Conservation (phyloP, 2,888 invertebrate genomes). For the Margaritifera margaritifera region DNA sequence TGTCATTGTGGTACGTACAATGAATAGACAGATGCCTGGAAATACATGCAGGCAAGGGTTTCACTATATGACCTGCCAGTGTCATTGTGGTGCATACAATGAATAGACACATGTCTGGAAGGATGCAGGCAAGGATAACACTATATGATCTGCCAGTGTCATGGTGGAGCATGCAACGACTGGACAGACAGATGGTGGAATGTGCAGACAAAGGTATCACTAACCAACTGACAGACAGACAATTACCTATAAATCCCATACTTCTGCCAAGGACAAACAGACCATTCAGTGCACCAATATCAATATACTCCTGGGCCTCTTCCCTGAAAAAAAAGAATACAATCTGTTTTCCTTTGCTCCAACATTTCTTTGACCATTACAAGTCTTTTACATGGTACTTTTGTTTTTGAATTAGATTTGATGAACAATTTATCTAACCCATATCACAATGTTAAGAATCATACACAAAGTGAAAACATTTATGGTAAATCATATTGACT, state of each 20-base stretch:
- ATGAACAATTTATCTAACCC: no score
- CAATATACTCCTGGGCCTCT: slow-evolving; percentile 97
- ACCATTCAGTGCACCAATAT: slow-evolving; percentile 98
- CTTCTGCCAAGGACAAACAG: slow-evolving; percentile 98
- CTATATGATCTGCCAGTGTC: no score
- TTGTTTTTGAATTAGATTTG: background rate
- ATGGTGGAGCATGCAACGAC: background rate
- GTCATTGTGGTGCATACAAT: no score
- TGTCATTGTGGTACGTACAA: no score
- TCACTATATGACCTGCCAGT: no score
- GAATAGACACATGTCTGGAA: background rate
- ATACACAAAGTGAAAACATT: no score
- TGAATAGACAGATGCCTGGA: no score
- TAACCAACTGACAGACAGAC: background rate
- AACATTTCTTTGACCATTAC: background rate
- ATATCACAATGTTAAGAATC: no score
- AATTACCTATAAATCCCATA: slow-evolving; percentile 94
- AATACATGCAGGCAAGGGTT: no score
- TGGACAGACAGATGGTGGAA: no score
- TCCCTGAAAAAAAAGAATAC: slow-evolving; percentile 78
- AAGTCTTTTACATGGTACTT: background rate
- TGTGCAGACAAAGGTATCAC: background rate
- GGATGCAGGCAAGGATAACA: background rate
- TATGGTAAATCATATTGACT: no score
- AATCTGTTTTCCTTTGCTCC: background rate